Evolutionary conservation across 2,113 vertebrate species (phyloP), one percentile per base, ranked within the genome.

Genomic region (Ammospiza caudacuta): DNA sequence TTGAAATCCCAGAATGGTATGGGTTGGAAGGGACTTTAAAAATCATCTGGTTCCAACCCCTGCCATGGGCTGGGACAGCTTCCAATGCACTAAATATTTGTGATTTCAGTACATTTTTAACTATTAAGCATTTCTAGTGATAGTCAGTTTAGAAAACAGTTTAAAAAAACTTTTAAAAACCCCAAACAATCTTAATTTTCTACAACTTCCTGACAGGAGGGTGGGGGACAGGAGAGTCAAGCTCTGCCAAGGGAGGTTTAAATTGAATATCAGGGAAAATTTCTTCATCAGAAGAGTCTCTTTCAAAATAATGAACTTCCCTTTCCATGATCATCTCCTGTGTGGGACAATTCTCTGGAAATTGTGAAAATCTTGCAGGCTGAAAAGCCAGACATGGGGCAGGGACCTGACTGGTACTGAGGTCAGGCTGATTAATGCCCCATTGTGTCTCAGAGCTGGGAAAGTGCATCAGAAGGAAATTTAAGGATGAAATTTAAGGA

Each of bases 181-280:
- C 19, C 27, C 9, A 15, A 61, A n/a, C 6, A 55, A 29, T 18
- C 17, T 27, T 22, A 14, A 51, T 4, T 83, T 82, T 63, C 5
- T 31, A 8, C 33, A 78, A 3, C 6, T 69, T 51, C 41, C 17
- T 43, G 35, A 6, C 35, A 49, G 25, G 58, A 63, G n/a, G 5
- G 49, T 23, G 25, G 28, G 47, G 47, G 35, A 18, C 28, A 18
- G 54, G 39, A 59, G 55, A 1, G 5, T 41, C 2, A 0, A 22
- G 24, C 28, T 74, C 22, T 37, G 27, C 69, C 63, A 63, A 33
- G 43, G 19, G 15, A 84, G 6, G 3, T 57, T 83, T 33, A 33
- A 43, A 17, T 24, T 58, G 11, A 11, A 10, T 21, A 58, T n/a
- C 39, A 27, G 23, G 37, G 44, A 0, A n/a, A 35, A 44, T 10